Base-by-base conservation (phyloP, 2,797 vertebrate genomes). In the Schizopygopsis malacanthus region DNA sequence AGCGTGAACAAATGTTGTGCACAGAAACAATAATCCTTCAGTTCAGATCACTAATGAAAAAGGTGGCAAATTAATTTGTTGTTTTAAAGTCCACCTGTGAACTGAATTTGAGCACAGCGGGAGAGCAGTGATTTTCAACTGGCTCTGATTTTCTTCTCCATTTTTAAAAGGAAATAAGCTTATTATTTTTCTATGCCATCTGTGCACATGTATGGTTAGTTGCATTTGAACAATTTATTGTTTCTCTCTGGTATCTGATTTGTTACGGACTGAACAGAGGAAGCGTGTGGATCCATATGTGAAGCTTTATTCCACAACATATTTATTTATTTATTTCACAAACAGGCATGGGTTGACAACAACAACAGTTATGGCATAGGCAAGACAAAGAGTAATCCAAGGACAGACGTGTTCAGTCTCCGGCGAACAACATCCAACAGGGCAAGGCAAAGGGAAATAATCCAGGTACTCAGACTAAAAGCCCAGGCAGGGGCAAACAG, bases 1-100 rank as follows among this genome's bases (percentile, higher is more conserved):
- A 81, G 47, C 12, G 37, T 43, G 73, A 76, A 76, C 47, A 20
- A 12, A 54, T 54, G 33, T 76, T 52, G 22, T n/a, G 13, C 43
- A 25, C 13, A 73, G 43, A 73, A 25, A 54, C 6, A 6, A 37
- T 22, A 33, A 73, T 50, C n/a, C 45, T 73, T 73, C 71, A 47
- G n/a, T 73, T 73, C 10, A 71, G 39, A 71, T 43, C n/a, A 73
- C n/a, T 28, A 47, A 73, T 77, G 33, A 54, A 56, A 56, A 56
- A 39, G 33, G 6, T 22, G 73, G 22, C 28, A 13, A 37, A 76
- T 76, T 0, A 54, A 37, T 54, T 76, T 54, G 16, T 69, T 69
- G 67, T 65, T 65, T 65, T 65, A 65, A 65, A 33, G 25, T 41
- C 18, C 37, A 22, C 2, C 18, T 41, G 18, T 41, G 67, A 69